phyloP scores from a whole-genome alignment of 2,113 vertebrate species.

The Brachyistius frenatus region DNA sequence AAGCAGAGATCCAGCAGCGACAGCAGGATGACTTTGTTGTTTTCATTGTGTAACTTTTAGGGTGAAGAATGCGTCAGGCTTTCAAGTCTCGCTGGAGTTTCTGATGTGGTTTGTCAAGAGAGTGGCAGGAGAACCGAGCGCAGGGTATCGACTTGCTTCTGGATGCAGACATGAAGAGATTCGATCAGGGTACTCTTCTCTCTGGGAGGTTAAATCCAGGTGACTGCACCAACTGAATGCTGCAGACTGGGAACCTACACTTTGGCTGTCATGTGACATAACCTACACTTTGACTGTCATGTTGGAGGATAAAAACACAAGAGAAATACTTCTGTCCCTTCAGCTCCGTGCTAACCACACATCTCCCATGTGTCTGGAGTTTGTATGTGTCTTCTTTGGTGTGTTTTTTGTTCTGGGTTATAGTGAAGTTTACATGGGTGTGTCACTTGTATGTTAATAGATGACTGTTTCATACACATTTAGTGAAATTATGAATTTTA shows the following conservation, averaged over 20 bases:
- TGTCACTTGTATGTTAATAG: neutral
- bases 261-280: neutral
- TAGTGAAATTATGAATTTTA: slow-evolving; percentile 24
- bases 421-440: neutral
- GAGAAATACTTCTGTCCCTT: neutral
- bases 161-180: neutral
- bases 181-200: slow-evolving; percentile 5
- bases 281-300: neutral
- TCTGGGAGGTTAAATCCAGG: slow-evolving; percentile 21
- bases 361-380: neutral
- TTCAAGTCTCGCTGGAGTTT: slow-evolving; percentile 3
- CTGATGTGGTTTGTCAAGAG: neutral
- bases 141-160: slow-evolving; percentile 11
- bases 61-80: slow-evolving; percentile 11
- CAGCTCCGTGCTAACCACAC: neutral
- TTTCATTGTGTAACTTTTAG: slow-evolving; percentile 18
- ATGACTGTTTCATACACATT: neutral
- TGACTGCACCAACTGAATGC: neutral
- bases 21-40: neutral
- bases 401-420: neutral
- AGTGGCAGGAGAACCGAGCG: neutral
- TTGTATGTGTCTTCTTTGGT: neutral
- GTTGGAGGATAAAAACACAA: neutral
- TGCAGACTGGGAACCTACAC: neutral
- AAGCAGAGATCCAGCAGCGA: neutral